Evolutionary conservation across 2,797 vertebrate species (phyloP), one percentile per base, ranked within the genome.

Genomic region (Halcyon leucocephala): DNA sequence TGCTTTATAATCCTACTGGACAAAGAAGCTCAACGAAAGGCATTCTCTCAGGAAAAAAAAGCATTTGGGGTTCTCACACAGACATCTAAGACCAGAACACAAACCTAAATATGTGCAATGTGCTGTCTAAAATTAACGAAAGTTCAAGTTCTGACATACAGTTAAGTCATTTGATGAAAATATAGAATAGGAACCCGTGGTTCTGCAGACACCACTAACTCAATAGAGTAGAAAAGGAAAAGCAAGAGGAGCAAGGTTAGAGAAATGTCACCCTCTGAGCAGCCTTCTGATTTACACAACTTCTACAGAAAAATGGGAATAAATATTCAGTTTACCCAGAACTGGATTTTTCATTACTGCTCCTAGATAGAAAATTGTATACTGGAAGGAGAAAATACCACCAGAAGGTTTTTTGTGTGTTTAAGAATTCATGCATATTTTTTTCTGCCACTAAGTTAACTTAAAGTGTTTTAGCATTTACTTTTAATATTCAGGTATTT

Each of bases 201-300:
- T 14, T 64, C 49, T 37, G 31, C 0, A 0, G 51, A 41, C 26
- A 64, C 2, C 26, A 26, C 15, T 18, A 61, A 57, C 7, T 29
- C 25, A 28, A 14, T 2, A n/a, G 17, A 22, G 13, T 42, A 41
- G 37, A 86, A 71, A 44, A 25, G 3, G 17, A 17, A 82, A 74
- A 64, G 14, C 16, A 66, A 39, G 22, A 84, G 5, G 29, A 77
- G 8, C 5, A 76, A 15, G 3, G 5, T 31, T 26, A 62, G 14
- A 22, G 14, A 60, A 81, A 48, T 1, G 17, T 16, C 12, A 62
- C 37, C 7, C 6, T 29, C n/a, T 67, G 21, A 92, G 42, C 7
- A 74, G 22, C 8, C 10, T 62, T 81, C 51, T 73, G 4, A 70
- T 66, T 66, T 48, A 52, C 4, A n/a, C 13, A 64, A 12, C 8